phyloP scores from a whole-genome alignment of 2,113 vertebrate genomes.

The Scalopus aquaticus region DNA sequence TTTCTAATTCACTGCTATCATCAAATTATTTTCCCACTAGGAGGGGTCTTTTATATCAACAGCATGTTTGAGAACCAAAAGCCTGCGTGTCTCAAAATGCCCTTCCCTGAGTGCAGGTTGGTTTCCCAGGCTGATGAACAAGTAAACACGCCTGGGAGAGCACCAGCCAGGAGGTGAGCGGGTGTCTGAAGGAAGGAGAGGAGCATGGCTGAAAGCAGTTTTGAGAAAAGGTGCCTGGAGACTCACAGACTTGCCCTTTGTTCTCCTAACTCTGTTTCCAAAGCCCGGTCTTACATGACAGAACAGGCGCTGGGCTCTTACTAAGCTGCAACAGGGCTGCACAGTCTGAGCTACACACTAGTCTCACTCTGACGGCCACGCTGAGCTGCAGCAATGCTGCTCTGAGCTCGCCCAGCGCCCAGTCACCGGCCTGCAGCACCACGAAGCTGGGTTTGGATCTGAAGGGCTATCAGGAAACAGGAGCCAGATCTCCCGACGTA shows the following conservation, averaged over 20 bases:
- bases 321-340: background rate
- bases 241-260: background rate
- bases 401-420: background rate
- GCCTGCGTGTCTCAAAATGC: constrained; percentile 11
- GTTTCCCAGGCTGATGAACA: background rate
- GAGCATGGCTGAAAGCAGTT: background rate
- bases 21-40: background rate
- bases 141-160: background rate
- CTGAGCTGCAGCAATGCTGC: background rate
- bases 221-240: background rate
- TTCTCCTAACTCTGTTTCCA: background rate
- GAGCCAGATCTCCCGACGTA: background rate
- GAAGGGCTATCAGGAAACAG: constrained; percentile 34
- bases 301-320: background rate
- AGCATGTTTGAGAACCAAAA: background rate
- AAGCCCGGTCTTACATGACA: background rate
- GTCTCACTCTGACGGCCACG: background rate
- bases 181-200: background rate
- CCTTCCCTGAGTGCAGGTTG: background rate
- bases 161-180: background rate
- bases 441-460: constrained; percentile 46
- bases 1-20: background rate
- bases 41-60: background rate
- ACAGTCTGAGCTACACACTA: background rate
- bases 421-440: background rate